phyloP scores from a whole-genome alignment of 2,797 vertebrate species.

The Anomalospiza imberbis region DNA sequence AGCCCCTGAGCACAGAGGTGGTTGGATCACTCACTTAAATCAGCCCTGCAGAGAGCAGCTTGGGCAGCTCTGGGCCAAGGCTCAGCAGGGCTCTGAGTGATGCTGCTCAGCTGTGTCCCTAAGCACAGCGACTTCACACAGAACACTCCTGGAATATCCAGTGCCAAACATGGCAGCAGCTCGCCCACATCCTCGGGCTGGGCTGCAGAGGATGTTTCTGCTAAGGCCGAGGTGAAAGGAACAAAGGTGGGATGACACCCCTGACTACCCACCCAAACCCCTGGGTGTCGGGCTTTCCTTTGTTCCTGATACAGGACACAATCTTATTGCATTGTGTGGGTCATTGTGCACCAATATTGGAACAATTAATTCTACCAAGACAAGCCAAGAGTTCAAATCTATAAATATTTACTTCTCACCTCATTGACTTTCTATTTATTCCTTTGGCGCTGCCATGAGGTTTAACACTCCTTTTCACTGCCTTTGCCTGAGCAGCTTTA shows the following conservation, averaged over 20 bases:
- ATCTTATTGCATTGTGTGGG: background rate
- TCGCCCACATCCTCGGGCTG: background rate
- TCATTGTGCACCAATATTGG: constrained; percentile 42
- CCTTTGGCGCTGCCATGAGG: background rate
- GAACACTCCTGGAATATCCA: background rate
- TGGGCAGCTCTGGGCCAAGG: background rate
- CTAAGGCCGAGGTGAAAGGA: background rate
- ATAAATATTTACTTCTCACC: constrained; percentile 63
- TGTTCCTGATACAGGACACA: background rate
- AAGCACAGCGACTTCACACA: background rate
- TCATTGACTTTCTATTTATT: constrained; percentile 21
- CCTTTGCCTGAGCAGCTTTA: background rate
- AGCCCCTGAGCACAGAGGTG: accelerated
- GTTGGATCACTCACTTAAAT: too few species aligned
- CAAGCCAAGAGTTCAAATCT: constrained; percentile 30
- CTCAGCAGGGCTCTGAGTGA: too few species aligned
- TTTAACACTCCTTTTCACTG: background rate
- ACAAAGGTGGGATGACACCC: background rate
- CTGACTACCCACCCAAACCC: background rate
- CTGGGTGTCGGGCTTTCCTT: background rate
- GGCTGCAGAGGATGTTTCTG: background rate
- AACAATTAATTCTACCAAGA: constrained; percentile 55
- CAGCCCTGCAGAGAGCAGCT: background rate
- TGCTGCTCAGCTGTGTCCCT: background rate
- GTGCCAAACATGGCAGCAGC: background rate